Base-by-base conservation (phyloP, 1,140 invertebrate species). In the Zaprionus lachaisei region DNA sequence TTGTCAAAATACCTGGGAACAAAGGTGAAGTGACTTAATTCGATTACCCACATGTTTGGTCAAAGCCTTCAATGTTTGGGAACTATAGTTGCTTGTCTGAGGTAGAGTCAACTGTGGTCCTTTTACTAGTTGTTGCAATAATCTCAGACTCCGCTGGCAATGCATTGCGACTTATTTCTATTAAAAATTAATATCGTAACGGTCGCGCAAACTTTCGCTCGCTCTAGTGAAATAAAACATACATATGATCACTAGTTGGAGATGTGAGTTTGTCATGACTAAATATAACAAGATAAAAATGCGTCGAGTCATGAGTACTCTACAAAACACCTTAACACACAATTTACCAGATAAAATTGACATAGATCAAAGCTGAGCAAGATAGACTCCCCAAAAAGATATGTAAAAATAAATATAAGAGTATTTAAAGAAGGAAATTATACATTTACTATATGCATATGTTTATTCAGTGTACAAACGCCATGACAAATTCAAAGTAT, bases 41-140 rank as follows among this genome's bases (percentile, higher is more conserved):
- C 5, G 24, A 12, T 5, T 20, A 80, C 84, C 31, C 67, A 89
- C 85, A 58, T 89, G 86, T 41, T 85, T 89, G 34, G 72, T 80
- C 1, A 82, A 31, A 2, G 71, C 44, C 24, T 85, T 85, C 15
- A 84, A 47, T 2, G n/a, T 56, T 84, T 5, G 47, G 28, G 72
- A 58, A 54, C 71, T 64, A 54, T 65, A 57, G 57, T 60, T 74
- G 31, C 67, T 80, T 11, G 28, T 37, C 14, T 71, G 65, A 5
- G 75, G 57, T 17, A 68, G 1, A 3, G 9, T 49, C 12, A 51
- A 57, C 11, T 68, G 60, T 58, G 20, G 12, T 34, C 58, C 72
- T 47, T n/a, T 69, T 0, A 67, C 11, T 7, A 79, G 54, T 15
- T 66, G 47, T 11, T 12, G 51, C 15, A 87, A 66, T 14, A 84